These are phyloP conservation scores for Lethocerus indicus DNA, from an alignment of 1,140 invertebrate species.

Conservation along the genomic window DNA sequence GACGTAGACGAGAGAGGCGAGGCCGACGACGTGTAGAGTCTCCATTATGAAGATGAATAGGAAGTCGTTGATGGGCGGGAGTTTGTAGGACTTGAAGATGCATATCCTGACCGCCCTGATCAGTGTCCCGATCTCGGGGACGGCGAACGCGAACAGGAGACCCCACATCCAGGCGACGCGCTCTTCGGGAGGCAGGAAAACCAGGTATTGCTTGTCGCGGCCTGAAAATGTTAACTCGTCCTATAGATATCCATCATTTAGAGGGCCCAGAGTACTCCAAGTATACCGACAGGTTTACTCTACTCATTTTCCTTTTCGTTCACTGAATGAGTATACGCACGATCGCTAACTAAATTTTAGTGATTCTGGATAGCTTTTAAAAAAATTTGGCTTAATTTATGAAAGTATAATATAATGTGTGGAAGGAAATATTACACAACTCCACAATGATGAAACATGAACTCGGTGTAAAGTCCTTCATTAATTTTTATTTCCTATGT, in stretches of 20 bases:
- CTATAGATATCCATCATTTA: background rate
- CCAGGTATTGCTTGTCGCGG: conserved; percentile 64
- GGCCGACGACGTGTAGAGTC: conserved; percentile 67
- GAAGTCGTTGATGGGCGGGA: conserved; percentile 20
- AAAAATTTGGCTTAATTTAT: too few species aligned
- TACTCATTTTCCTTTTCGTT: background rate
- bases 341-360: too few species aligned
- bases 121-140: conserved; percentile 73
- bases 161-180: conserved; percentile 87
- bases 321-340: background rate
- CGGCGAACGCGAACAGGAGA: conserved; percentile 65
- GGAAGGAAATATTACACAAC: too few species aligned
- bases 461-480: too few species aligned
- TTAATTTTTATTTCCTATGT: too few species aligned
- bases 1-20: conserved; percentile 67
- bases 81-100: conserved; percentile 51
- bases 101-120: conserved; percentile 73
- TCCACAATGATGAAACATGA: too few species aligned
- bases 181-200: conserved; percentile 59
- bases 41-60: conserved; percentile 58
- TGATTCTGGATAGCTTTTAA: too few species aligned
- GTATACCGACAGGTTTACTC: too few species aligned
- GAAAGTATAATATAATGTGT: too few species aligned
- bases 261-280: too few species aligned
- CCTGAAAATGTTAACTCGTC: conserved; percentile 31